Percentiles rank a stretch among this genome's conserved stretches.
Conservation (phyloP, 1,140 invertebrate genomes). For the Aphidius ervi region DNA sequence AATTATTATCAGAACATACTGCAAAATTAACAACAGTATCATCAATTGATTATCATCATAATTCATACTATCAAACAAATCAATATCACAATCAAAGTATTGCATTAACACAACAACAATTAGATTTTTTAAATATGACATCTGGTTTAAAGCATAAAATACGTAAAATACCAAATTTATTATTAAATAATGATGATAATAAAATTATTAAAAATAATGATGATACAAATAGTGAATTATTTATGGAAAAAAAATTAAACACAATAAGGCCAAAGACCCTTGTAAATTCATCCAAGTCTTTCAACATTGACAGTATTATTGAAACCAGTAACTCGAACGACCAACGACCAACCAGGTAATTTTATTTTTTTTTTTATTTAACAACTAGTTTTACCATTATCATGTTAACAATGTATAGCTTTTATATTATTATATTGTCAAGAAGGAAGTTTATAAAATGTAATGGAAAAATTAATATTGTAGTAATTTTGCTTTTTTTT, state of each 20-base stretch:
- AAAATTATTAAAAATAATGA: conserved; percentile 2
- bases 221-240: neutral
- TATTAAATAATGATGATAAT: neutral
- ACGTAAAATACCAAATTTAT: neutral
- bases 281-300: conserved; percentile 14
- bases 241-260: neutral
- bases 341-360: conserved; percentile 21
- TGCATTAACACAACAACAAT: conserved; percentile 20
- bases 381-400: conserved; percentile 13
- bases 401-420: neutral
- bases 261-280: conserved; percentile 10
- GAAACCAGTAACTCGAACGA: conserved; percentile 22
- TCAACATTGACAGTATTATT: conserved; percentile 27
- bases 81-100: conserved; percentile 15
- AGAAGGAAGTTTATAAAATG: too few species aligned
- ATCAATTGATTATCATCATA: conserved; percentile 1
- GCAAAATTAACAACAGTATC: conserved; percentile 19
- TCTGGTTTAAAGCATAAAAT: conserved; percentile 4
- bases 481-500: too few species aligned
- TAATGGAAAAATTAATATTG: too few species aligned
- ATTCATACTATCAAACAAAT: neutral
- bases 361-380: conserved; percentile 12
- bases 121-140: conserved; percentile 23
- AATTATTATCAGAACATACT: conserved; percentile 21
- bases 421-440: too few species aligned